Evolutionary conservation across 2,888 invertebrate species (phyloP), one percentile per base, ranked within the genome.

Genomic region (Pachydiplax longipennis): DNA sequence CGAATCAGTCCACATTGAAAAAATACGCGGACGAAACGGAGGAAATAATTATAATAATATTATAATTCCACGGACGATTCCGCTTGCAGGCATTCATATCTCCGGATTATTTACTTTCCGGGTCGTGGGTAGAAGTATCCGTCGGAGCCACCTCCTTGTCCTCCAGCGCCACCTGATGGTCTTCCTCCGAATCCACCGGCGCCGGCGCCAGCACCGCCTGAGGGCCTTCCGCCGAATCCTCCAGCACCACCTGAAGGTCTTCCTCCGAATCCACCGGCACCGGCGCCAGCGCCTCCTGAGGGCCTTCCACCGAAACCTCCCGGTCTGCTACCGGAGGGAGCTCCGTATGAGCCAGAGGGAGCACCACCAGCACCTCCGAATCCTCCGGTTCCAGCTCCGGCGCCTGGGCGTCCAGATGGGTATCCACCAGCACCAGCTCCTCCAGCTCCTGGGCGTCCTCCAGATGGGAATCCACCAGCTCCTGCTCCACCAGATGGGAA

Each of bases 101-200:
- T 61, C 87, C 87, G 87, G 87, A 12, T 35, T 35, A 37, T 40
- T 90, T 81, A 90, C 80, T 80, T 90, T 81, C 81, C 61, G n/a
- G 90, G 90, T 48, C n/a, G n/a, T 40, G 90, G 90, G 81, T 90
- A 90, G 40, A 81, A 90, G 37, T 90, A 90, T 22, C 90, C 90
- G 22, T 37, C 81, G 25, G 80, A 37, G 15, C 90, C 90, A 53
- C 90, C 90, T 8, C 90, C 81, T 37, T 87, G 87, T 58, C 83
- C 53, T 0, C 90, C 53, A 6, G 80, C 80, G 80, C 90, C 80
- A 58, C 80, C 80, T 80, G 90, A n/a, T 15, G 87, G 87, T 22
- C n/a, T 25, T 31, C 90, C 90, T 13, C 90, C 90, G 81, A 40
- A 80, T 15, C 81, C 81, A 4, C 81, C 58, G 35, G 73, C 48